These are phyloP conservation scores for Agapornis canus DNA, from an alignment of 2,797 vertebrate species.

Conservation along the genomic window DNA sequence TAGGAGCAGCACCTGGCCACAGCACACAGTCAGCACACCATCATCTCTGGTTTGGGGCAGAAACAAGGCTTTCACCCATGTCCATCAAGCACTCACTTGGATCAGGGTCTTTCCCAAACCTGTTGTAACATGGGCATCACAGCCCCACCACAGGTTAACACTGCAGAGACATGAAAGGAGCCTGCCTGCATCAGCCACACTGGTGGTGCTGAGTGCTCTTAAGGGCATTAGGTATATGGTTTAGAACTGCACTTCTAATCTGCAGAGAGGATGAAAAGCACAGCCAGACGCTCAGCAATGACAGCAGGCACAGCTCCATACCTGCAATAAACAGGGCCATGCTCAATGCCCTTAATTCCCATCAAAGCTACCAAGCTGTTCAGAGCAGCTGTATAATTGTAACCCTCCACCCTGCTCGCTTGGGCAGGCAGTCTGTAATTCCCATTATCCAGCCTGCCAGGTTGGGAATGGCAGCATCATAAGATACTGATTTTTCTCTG, in stretches of 20 bases:
- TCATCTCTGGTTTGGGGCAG: rapidly evolving
- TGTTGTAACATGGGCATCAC: rapidly evolving
- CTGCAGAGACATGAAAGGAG: neutral
- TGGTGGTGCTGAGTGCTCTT: neutral
- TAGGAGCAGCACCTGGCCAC: rapidly evolving
- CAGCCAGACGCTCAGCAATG: neutral
- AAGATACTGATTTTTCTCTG: neutral
- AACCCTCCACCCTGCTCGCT: neutral
- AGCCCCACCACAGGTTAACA: rapidly evolving
- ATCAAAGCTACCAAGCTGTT: neutral
- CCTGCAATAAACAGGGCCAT: neutral
- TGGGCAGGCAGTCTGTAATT: neutral
- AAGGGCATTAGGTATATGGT: neutral
- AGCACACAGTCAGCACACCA: rapidly evolving
- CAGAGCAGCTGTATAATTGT: neutral
- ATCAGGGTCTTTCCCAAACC: neutral
- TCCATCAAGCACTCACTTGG: neutral
- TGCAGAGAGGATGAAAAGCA: neutral
- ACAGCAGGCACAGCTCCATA: neutral
- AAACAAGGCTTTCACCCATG: neutral
- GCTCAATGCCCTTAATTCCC: neutral
- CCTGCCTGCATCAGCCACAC: neutral
- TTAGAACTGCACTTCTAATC: neutral
- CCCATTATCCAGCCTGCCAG: neutral
- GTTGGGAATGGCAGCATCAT: neutral